Evolutionary conservation across 1,140 invertebrate genomes (phyloP).

Genomic region (Triops cancriformis): DNA sequence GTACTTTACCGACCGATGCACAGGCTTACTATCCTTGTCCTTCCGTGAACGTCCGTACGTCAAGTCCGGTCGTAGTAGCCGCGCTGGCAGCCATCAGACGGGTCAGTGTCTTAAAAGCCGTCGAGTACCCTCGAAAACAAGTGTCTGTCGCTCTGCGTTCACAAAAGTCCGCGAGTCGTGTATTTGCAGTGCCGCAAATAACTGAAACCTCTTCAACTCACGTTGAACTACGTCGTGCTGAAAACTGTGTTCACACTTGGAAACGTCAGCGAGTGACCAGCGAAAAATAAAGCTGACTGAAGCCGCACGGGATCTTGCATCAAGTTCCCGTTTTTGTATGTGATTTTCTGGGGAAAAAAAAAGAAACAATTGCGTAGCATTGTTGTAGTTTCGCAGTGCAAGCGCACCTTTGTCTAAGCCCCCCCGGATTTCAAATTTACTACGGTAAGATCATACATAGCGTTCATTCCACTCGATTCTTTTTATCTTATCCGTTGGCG

Average conservation of each 20-base stretch:
- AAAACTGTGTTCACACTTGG: too few species aligned
- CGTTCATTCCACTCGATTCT: background rate
- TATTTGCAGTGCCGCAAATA: too few species aligned
- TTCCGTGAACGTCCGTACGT: constrained; percentile 8
- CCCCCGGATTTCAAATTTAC: background rate
- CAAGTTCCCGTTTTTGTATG: too few species aligned
- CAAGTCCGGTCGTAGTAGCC: constrained; percentile 12
- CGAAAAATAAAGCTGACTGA: too few species aligned
- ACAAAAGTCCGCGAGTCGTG: too few species aligned
- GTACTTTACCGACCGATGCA: constrained; percentile 4
- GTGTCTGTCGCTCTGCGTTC: too few species aligned
- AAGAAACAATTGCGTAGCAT: background rate
- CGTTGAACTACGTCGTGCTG: too few species aligned
- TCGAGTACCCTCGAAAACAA: too few species aligned
- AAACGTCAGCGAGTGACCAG: too few species aligned
- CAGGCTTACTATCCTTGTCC: background rate
- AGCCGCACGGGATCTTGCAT: too few species aligned
- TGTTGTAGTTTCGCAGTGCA: background rate
- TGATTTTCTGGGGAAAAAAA: background rate
- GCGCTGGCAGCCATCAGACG: background rate
- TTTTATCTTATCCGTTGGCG: constrained; percentile 13
- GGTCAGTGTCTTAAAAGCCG: background rate
- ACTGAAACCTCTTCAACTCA: too few species aligned
- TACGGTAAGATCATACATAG: constrained; percentile 1
- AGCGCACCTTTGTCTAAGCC: background rate